phyloP scores from a whole-genome alignment of 2,888 invertebrate genomes.

The Agriopis aurantiaria region DNA sequence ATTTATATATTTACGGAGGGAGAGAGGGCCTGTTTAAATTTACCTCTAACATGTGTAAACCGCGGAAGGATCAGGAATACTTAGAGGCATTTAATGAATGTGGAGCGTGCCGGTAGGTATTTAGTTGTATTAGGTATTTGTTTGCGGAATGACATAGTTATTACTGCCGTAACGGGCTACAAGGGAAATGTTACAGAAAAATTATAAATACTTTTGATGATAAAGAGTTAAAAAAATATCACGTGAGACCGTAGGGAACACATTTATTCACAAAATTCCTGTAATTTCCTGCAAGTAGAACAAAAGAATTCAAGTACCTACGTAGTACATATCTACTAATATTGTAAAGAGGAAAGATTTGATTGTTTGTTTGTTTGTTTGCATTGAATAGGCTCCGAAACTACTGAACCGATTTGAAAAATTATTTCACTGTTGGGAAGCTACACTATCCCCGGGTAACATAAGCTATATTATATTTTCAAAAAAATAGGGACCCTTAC shows the following conservation, averaged over 20 bases:
- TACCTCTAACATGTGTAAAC: constrained; percentile 34
- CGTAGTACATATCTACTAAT: neutral
- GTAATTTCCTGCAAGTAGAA: neutral
- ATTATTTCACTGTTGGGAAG: no score
- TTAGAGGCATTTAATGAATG: constrained; percentile 32
- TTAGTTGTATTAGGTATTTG: constrained; percentile 14
- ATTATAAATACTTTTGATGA: no score
- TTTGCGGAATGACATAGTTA: neutral
- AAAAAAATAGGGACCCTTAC: no score
- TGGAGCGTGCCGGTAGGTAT: constrained; percentile 2
- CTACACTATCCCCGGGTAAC: no score
- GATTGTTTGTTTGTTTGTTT: no score
- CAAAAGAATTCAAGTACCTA: no score
- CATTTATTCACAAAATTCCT: neutral
- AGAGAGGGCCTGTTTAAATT: constrained; percentile 26
- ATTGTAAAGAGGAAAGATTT: no score
- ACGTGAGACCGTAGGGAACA: neutral
- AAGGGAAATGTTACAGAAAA: no score
- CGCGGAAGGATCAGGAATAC: constrained; percentile 17
- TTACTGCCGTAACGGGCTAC: no score
- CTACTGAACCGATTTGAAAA: no score
- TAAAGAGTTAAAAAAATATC: neutral
- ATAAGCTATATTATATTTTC: no score
- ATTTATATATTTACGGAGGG: constrained; percentile 34
- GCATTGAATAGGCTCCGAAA: no score